These are phyloP conservation scores for Remorina albescens DNA, from an alignment of 2,797 vertebrate genomes.

Conservation along the genomic window DNA sequence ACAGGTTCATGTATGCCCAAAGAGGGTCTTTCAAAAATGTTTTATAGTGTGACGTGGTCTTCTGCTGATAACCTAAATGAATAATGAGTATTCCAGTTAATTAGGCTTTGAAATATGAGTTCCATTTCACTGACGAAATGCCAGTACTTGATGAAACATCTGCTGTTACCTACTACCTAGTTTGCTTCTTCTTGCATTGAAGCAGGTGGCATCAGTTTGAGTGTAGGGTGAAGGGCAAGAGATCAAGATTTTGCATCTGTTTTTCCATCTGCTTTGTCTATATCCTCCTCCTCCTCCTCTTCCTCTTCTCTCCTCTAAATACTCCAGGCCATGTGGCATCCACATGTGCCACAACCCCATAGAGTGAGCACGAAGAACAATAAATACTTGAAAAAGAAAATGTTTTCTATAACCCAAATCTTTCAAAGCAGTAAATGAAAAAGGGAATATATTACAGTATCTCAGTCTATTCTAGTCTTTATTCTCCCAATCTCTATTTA, in stretches of 20 bases:
- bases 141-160: background rate
- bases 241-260: constrained; percentile 16
- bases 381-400: background rate
- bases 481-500: background rate
- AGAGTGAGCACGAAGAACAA: constrained; percentile 8
- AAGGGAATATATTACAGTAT: background rate
- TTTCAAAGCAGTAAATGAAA: background rate
- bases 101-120: background rate
- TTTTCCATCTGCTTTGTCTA: constrained; percentile 36
- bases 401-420: background rate
- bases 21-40: background rate
- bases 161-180: background rate
- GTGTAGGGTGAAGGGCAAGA: background rate
- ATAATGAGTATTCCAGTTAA: background rate
- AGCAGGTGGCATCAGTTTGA: constrained; percentile 17
- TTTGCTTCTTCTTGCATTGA: background rate
- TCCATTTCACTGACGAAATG: background rate
- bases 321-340: constrained; percentile 35
- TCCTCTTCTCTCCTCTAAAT: constrained; percentile 21
- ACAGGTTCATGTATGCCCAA: background rate
- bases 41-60: background rate
- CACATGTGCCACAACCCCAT: constrained; percentile 37
- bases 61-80: background rate
- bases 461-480: background rate
- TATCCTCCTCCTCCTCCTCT: constrained; percentile 26